Conservation (phyloP, 2,888 invertebrate genomes). For the Margaritifera margaritifera region DNA sequence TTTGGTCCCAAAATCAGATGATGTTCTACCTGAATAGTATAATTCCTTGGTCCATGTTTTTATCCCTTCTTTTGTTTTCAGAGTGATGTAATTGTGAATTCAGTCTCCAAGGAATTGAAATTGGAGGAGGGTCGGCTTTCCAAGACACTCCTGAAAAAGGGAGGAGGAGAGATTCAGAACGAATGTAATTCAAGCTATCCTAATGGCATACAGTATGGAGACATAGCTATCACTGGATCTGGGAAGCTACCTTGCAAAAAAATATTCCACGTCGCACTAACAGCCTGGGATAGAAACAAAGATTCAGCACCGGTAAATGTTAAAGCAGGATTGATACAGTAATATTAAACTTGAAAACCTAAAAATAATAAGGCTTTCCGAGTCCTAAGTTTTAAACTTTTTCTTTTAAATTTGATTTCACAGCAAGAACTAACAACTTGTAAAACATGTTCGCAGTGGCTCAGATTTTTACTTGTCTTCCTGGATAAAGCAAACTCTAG, state of each 20-base stretch:
- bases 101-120: constrained; percentile 45
- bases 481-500: no score
- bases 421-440: no score
- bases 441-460: no score
- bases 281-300: constrained; percentile 27
- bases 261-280: constrained; percentile 47
- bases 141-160: constrained; percentile 44
- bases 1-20: no score
- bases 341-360: no score
- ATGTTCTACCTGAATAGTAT: no score
- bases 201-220: constrained; percentile 39
- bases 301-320: not conserved
- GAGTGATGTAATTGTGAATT: constrained; percentile 63
- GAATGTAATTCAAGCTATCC: constrained; percentile 42
- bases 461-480: no score
- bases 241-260: constrained; percentile 42
- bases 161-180: constrained; percentile 40
- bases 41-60: no score
- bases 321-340: no score
- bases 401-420: no score
- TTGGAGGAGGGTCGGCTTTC: constrained; percentile 51
- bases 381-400: no score
- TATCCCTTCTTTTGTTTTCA: constrained; percentile 18
- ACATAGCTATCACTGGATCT: constrained; percentile 45
- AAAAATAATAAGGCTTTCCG: no score